A percentile compares a stretch with the other conserved stretches of the same genome.
Conservation (phyloP, 2,113 vertebrate genomes). For the Saiga tatarica region DNA sequence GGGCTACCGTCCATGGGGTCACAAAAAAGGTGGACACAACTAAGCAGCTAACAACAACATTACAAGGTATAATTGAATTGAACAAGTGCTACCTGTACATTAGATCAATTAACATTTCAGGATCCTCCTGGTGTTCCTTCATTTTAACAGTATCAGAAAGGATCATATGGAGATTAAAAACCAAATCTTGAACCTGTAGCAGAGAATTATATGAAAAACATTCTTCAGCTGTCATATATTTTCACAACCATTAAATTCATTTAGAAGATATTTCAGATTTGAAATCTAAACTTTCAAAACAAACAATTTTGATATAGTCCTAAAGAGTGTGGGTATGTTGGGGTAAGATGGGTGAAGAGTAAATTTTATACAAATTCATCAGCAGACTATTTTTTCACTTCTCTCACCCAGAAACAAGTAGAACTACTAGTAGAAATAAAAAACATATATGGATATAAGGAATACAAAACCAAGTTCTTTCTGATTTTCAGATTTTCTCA, state of each 20-base stretch:
- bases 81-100: conserved; percentile 92
- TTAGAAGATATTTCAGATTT: background rate
- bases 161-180: conserved; percentile 99
- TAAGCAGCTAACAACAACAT: background rate
- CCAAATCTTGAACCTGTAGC: conserved; percentile 95
- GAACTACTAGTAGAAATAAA: background rate
- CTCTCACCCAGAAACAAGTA: background rate
- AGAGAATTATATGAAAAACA: conserved; percentile 12
- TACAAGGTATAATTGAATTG: background rate
- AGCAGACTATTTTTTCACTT: background rate
- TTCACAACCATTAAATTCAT: background rate
- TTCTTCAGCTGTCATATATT: background rate
- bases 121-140: conserved; percentile 99
- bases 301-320: background rate
- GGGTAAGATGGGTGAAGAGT: background rate
- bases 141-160: conserved; percentile 99
- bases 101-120: conserved; percentile 98
- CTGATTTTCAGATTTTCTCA: background rate
- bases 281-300: background rate
- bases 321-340: background rate
- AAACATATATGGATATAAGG: background rate
- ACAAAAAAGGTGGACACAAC: background rate
- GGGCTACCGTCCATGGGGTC: background rate
- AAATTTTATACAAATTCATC: background rate
- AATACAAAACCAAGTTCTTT: background rate